These are phyloP conservation scores for Sycobia sp. DNA, from an alignment of 1,140 invertebrate species.

Conservation along the genomic window DNA sequence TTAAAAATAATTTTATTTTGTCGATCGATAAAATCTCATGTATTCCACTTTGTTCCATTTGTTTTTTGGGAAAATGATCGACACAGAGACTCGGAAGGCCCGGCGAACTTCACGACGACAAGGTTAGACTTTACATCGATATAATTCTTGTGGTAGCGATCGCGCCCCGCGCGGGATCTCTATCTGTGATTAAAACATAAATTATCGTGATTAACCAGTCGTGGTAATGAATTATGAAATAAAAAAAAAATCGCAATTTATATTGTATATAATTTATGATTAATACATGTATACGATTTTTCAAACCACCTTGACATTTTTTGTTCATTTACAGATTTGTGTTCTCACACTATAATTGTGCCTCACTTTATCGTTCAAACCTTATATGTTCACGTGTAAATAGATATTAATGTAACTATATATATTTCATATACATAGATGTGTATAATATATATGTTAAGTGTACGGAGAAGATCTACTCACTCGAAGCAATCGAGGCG, in stretches of 20 bases:
- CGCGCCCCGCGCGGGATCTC: conserved; percentile 7
- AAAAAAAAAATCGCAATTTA: no score
- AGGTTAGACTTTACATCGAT: conserved; percentile 57
- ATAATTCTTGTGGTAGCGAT: conserved; percentile 27
- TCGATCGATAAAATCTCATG: not conserved
- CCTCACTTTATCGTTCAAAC: not conserved
- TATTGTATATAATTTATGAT: no score
- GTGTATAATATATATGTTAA: conserved; percentile 5
- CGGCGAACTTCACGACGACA: conserved; percentile 61
- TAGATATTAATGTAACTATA: no score
- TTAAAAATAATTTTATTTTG: no score
- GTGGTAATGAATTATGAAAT: not conserved
- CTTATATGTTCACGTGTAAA: conserved; percentile 15
- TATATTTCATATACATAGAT: no score
- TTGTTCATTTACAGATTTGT: conserved; percentile 5
- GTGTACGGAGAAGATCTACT: conserved; percentile 1
- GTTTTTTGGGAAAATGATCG: conserved; percentile 37
- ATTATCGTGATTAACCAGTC: conserved; percentile 34
- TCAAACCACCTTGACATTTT: conserved; percentile 10
- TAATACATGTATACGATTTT: not conserved
- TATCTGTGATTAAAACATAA: conserved; percentile 37
- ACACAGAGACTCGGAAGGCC: conserved; percentile 57
- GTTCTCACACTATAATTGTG: conserved; percentile 2
- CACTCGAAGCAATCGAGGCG: conserved; percentile 31
- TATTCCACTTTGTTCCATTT: conserved; percentile 28